These are phyloP conservation scores for Gymnocephalus cernua DNA, from an alignment of 2,113 vertebrate species.

Conservation along the genomic window DNA sequence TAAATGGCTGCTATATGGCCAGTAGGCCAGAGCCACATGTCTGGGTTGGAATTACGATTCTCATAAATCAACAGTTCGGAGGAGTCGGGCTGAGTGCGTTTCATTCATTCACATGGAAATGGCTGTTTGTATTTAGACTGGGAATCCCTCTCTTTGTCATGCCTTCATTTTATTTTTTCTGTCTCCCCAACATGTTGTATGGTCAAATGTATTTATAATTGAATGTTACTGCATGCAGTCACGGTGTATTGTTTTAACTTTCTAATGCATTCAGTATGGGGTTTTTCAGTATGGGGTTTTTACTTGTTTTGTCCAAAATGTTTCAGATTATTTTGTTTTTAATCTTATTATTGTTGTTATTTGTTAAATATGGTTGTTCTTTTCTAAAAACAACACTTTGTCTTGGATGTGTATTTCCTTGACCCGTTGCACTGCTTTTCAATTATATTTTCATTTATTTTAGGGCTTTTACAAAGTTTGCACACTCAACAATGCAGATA, in stretches of 20 bases:
- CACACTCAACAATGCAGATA: not conserved
- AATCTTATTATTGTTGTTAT: not conserved
- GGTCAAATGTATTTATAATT: not conserved
- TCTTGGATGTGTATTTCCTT: not conserved
- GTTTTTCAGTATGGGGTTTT: no score
- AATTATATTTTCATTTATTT: not conserved
- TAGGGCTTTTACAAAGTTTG: not conserved
- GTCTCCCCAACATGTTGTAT: not conserved
- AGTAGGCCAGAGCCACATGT: constrained; percentile 38
- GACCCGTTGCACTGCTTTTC: not conserved
- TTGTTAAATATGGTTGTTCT: not conserved
- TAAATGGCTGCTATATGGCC: constrained; percentile 27
- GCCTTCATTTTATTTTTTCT: not conserved
- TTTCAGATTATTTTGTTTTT: not conserved
- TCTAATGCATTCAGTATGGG: not conserved
- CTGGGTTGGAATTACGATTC: constrained; percentile 42
- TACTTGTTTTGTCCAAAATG: not conserved
- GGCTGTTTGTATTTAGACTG: not conserved
- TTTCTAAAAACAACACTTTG: not conserved
- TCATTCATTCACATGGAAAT: constrained; percentile 59
- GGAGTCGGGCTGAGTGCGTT: constrained; percentile 6
- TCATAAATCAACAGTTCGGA: constrained; percentile 46
- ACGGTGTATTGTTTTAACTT: no score
- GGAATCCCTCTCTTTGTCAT: not conserved
- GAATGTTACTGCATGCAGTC: not conserved